Conservation (phyloP, 23 tunicate genomes). For the Ciona savignyi region DNA sequence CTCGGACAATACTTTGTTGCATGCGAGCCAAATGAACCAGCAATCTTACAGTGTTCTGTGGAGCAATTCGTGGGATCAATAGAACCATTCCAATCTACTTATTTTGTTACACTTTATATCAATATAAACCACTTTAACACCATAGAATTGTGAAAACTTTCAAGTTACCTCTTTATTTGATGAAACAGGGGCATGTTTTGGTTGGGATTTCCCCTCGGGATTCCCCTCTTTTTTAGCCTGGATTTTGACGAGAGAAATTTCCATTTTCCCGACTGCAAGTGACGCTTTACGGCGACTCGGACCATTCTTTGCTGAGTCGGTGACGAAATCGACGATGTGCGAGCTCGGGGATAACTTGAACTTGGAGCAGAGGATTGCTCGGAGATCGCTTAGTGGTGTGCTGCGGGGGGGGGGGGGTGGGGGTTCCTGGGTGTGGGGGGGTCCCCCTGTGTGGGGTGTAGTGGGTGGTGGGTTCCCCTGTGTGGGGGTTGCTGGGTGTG, state of each 20-base stretch:
- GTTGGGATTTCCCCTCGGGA: not conserved
- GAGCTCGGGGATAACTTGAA: slow-evolving; percentile 42
- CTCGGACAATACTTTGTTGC: slow-evolving; percentile 14
- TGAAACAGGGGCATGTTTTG: no score
- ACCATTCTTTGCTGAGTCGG: not conserved
- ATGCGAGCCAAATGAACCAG: slow-evolving; percentile 4
- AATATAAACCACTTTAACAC: not conserved
- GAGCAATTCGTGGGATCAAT: no score
- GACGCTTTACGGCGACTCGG: not conserved
- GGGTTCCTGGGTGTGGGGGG: no score
- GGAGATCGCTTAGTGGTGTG: slow-evolving; percentile 52
- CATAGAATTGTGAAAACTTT: no score
- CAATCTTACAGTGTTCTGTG: slow-evolving; percentile 18
- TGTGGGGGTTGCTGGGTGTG: no score
- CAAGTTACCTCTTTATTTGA: no score
- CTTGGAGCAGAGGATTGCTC: slow-evolving; percentile 29
- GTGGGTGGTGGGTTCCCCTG: no score
- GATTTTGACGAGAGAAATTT: not conserved
- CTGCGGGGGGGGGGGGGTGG: no score
- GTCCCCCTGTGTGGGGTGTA: no score
- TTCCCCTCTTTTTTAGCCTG: not conserved
- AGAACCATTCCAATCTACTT: no score
- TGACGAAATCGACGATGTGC: slow-evolving; percentile 31
- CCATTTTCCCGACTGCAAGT: not conserved
- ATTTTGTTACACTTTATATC: not conserved